phyloP scores from a whole-genome alignment of 1,140 invertebrate species.

The Drepana arcuata region DNA sequence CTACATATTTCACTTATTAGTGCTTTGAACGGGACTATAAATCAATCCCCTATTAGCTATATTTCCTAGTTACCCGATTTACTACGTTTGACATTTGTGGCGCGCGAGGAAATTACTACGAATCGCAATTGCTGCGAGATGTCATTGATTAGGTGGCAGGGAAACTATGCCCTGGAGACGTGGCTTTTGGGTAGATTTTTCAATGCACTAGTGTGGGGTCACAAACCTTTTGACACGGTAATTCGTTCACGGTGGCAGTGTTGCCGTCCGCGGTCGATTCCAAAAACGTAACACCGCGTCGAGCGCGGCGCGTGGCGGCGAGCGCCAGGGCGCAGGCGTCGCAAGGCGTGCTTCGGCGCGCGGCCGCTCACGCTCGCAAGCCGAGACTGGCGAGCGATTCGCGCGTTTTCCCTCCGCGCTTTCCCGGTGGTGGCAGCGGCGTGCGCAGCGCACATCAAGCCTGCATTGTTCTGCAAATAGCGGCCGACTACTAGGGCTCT shows the following conservation, averaged over 20 bases:
- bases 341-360: slow-evolving; percentile 41
- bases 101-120: slow-evolving; percentile 33
- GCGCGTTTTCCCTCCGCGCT: slow-evolving; percentile 66
- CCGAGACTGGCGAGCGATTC: slow-evolving; percentile 52
- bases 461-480: slow-evolving; percentile 68
- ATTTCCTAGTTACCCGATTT: slow-evolving; percentile 4
- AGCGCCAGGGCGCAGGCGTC: slow-evolving; percentile 61
- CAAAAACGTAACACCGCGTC: slow-evolving; percentile 62
- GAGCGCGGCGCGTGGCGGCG: slow-evolving; percentile 52
- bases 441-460: slow-evolving; percentile 67
- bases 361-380: slow-evolving; percentile 51
- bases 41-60: slow-evolving; percentile 8
- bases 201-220: slow-evolving; percentile 38
- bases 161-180: slow-evolving; percentile 19
- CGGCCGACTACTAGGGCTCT: slow-evolving; percentile 46
- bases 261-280: slow-evolving; percentile 51
- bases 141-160: slow-evolving; percentile 14
- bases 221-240: slow-evolving; percentile 70
- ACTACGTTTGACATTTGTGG: slow-evolving; percentile 37
- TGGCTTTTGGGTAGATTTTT: slow-evolving; percentile 32
- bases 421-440: slow-evolving; percentile 39
- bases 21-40: slow-evolving; percentile 6
- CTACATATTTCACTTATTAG: too few species aligned
- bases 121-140: slow-evolving; percentile 16
- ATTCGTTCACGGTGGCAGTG: slow-evolving; percentile 53